Base-by-base conservation (phyloP, 2,797 vertebrate genomes). In the Protonibea diacanthus region DNA sequence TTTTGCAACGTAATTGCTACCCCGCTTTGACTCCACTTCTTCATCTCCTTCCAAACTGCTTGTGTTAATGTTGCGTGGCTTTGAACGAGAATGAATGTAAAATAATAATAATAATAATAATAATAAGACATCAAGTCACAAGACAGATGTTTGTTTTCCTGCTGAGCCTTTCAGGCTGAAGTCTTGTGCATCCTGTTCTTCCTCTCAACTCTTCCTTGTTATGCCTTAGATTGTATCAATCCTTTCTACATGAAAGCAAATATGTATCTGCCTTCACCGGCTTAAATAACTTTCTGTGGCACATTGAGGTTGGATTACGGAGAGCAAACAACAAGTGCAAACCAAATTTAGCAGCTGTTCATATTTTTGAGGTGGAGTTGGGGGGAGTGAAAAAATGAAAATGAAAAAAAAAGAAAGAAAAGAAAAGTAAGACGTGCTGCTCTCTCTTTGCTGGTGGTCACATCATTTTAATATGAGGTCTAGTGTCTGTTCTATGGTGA, bases 401-500 rank as follows among this genome's bases (percentile, higher is more conserved):
- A 45, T 12, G 42, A 3, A 1, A 44, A 5, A 25, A 5, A 42
- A 45, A n/a, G 42, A 3, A 1, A 44, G 4, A 25, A 5, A 42
- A 45, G 20, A 7, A 12, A 27, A 12, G 1, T 6, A 17, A 57
- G n/a, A 48, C 63, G 18, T 1, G 25, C 38, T 6, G 1, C 1
- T 53, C 23, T 57, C 12, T 38, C 27, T 78, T 55, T 74, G 47
- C 69, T 76, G 77, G 60, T 71, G 67, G 76, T 77, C 72, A 6
- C 66, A 77, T 89, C 51, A 70, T 88, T 86, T 91, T 78, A 73
- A 83, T 86, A 60, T 17, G 3, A 73, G 76, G 62, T 80, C 70
- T 75, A 17, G 76, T 86, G 76, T 91, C 72, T 82, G 55, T 89
- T 90, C 77, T 89, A 81, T 76, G 89, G 82, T 64, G 88, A 88